Evolutionary conservation across 2,113 vertebrate species (phyloP), one percentile per base, ranked within the genome.

Genomic region (Peromyscus maniculatus): DNA sequence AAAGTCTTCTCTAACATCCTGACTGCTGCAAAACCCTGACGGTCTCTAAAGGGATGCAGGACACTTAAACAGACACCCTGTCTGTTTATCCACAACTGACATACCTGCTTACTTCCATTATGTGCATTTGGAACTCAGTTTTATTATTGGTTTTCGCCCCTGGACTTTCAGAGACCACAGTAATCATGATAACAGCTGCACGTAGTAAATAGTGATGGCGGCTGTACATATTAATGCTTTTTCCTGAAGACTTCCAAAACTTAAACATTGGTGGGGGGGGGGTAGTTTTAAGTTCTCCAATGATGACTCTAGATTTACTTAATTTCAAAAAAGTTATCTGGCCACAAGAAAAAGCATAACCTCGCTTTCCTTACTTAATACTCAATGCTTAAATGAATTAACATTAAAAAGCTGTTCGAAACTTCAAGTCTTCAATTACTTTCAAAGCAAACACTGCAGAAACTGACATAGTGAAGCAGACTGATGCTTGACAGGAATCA

Each of bases 381-480:
- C 43, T 55, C 21, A 52, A 52, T 46, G n/a, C 55, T 71, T 88
- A 55, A 55, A 88, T 36, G 19, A 87, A 62, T 39, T 77, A 79
- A n/a, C 71, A 74, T 21, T 74, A 74, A 78, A 84, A 93, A 77
- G 4, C 36, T 33, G 89, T 31, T 36, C 64, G 62, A 46, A 86
- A 90, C 55, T 89, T 39, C 66, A 78, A 93, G 52, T 55, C 33
- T n/a, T 33, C 22, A 15, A 33, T 52, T 93, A 92, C 26, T 93
- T 96, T 92, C 79, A 96, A 96, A 95, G 64, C 3, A 96, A 91
- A 46, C 59, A 64, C 43, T 43, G 59, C 4, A 64, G 62, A 84
- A 43, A 43, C 4, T 43, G 82, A 43, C 82, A 83, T 39, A 79
- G 31, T 33, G 83, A 69, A 83, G 83, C 0, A 57, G n/a, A 80